Evolutionary conservation across 1,140 invertebrate species (phyloP).

Genomic region (Chionoecetes opilio): DNA sequence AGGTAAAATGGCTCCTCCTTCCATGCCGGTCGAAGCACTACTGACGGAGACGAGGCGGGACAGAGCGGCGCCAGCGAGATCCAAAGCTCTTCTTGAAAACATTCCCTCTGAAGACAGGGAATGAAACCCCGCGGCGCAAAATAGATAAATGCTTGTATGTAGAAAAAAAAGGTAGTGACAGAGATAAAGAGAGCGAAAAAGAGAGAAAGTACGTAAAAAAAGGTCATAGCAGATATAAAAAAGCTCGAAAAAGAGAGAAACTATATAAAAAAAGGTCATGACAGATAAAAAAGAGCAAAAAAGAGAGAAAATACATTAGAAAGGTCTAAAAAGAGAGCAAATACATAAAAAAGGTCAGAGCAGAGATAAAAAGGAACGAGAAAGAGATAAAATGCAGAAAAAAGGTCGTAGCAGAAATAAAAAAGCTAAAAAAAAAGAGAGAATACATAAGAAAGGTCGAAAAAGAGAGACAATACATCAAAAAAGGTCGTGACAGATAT

Average conservation of each 20-base stretch:
- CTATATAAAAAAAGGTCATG: background rate
- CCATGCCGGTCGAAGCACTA: background rate
- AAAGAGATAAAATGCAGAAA: background rate
- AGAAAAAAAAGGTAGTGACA: background rate
- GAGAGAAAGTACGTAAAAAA: background rate
- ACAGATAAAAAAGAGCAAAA: background rate
- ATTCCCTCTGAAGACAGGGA: background rate
- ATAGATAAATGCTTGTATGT: too few relatives aligned
- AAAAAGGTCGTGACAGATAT: background rate
- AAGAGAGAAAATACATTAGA: background rate
- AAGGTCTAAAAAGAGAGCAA: background rate
- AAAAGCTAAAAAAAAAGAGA: background rate
- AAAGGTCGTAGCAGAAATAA: background rate
- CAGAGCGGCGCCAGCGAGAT: background rate
- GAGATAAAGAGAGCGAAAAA: background rate
- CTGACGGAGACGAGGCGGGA: conserved; percentile 13
- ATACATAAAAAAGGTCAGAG: background rate
- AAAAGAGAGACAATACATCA: background rate
- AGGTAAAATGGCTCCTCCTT: conserved; percentile 16
- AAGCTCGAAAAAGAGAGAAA: background rate
- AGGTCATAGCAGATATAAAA: background rate
- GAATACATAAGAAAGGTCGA: background rate
- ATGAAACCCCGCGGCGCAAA: background rate
- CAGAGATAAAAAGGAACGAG: background rate
- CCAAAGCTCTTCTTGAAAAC: background rate